These are phyloP conservation scores for Eucidaris tribuloides DNA, from an alignment of 35 echinoderm and acorn worm species.

Conservation along the genomic window DNA sequence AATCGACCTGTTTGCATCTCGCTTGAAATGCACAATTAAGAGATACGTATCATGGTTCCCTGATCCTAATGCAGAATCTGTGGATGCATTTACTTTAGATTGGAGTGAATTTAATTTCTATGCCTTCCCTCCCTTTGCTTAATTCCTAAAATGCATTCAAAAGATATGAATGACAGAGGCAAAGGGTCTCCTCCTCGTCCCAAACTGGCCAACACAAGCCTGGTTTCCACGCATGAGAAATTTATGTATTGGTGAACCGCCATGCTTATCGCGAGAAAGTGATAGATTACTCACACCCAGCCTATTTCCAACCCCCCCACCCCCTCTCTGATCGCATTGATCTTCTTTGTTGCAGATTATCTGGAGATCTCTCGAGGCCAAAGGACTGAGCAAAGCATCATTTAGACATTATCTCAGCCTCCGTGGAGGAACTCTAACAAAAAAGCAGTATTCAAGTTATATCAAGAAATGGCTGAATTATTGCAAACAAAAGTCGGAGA, in stretches of 20 bases:
- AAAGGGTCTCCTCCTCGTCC: constrained; percentile 38
- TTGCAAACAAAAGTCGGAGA: background rate
- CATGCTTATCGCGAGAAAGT: background rate
- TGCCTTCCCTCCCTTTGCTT: background rate
- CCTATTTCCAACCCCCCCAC: background rate
- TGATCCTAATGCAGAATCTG: constrained; percentile 50
- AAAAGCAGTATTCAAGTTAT: constrained; percentile 26
- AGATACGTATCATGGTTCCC: constrained; percentile 79
- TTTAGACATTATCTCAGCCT: constrained; percentile 17
- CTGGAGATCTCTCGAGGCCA: constrained; percentile 3
- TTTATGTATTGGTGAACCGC: constrained; percentile 17
- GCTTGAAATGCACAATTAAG: constrained; percentile 49
- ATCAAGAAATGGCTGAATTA: constrained; percentile 35
- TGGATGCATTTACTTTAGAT: constrained; percentile 70
- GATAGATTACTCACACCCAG: background rate
- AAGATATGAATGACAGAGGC: constrained; percentile 40
- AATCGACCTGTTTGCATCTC: constrained; percentile 77
- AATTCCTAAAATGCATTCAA: constrained; percentile 34
- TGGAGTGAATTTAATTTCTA: constrained; percentile 43
- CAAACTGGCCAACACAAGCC: constrained; percentile 52
- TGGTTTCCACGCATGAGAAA: constrained; percentile 31
- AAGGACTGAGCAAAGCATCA: background rate
- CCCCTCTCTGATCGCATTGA: background rate
- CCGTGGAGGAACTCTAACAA: constrained; percentile 39
- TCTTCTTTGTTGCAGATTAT: constrained; percentile 40